Evolutionary conservation across 2,797 vertebrate genomes (phyloP).

Genomic region (Danio aesculapii): DNA sequence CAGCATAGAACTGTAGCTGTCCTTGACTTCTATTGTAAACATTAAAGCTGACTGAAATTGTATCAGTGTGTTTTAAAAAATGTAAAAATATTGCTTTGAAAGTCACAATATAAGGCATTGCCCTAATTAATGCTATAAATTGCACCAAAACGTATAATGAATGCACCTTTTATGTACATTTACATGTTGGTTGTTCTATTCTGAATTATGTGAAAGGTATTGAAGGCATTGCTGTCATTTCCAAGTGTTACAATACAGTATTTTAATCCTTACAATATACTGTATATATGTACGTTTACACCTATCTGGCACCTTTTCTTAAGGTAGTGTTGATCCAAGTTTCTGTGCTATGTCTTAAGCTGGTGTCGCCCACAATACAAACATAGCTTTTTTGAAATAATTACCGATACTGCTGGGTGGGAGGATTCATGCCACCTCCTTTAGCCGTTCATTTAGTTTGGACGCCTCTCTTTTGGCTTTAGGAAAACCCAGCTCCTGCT

Average conservation of each 20-base stretch:
- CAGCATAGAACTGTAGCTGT: not conserved
- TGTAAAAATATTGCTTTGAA: too few relatives aligned
- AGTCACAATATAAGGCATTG: not conserved
- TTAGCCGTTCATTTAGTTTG: constrained; percentile 37
- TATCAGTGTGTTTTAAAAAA: too few relatives aligned
- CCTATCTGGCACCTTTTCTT: not conserved
- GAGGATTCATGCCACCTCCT: constrained; percentile 29
- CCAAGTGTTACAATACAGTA: not conserved
- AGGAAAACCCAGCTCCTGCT: constrained; percentile 43
- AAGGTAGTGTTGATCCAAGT: not conserved
- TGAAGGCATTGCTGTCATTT: not conserved
- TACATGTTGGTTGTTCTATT: not conserved
- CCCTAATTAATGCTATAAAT: not conserved
- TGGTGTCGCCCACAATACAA: not conserved
- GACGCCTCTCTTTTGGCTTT: constrained; percentile 29
- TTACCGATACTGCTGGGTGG: constrained; percentile 42
- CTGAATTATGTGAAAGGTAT: not conserved
- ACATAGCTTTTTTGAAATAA: constrained; percentile 26
- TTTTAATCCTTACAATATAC: not conserved
- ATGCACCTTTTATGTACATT: not conserved
- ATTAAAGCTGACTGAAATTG: too few relatives aligned
- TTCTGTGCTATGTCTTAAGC: constrained; percentile 28
- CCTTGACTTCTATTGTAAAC: not conserved
- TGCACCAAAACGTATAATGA: not conserved
- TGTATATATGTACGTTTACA: not conserved